Conservation (phyloP, 2,888 invertebrate genomes). For the Conchocele bisecta region DNA sequence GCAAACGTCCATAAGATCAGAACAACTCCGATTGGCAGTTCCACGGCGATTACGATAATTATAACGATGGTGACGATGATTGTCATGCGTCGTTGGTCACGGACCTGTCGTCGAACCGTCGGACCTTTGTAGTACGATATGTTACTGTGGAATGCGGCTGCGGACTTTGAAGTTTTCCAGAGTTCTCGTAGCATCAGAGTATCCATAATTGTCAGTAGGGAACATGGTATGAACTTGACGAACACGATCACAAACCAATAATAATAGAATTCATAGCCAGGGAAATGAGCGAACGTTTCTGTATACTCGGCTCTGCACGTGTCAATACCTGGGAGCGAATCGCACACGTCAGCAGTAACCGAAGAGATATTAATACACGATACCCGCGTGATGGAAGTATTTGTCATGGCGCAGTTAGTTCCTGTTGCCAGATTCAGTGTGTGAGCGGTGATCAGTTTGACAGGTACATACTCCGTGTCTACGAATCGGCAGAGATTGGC, state of each 20-base stretch:
- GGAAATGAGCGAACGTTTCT: slow-evolving; percentile 73
- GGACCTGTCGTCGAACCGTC: slow-evolving; percentile 55
- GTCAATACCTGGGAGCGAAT: slow-evolving; percentile 28
- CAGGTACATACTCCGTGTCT: slow-evolving; percentile 87
- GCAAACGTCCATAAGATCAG: slow-evolving; percentile 89
- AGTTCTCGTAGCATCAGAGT: slow-evolving; percentile 92
- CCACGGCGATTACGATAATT: slow-evolving; percentile 82
- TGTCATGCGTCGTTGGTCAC: slow-evolving; percentile 76
- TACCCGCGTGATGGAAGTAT: background rate
- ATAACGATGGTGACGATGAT: slow-evolving; percentile 81
- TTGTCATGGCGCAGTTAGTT: background rate
- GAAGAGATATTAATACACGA: background rate
- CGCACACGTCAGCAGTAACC: slow-evolving; percentile 79
- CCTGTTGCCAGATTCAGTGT: background rate
- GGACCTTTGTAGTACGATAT: slow-evolving; percentile 87
- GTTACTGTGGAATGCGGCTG: slow-evolving; percentile 89
- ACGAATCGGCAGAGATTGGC: slow-evolving; percentile 93
- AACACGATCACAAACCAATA: slow-evolving; percentile 93
- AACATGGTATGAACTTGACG: slow-evolving; percentile 94
- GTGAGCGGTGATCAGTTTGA: slow-evolving; percentile 30
- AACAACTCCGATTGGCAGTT: slow-evolving; percentile 81
- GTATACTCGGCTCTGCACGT: slow-evolving; percentile 62
- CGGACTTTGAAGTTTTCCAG: too few relatives aligned
- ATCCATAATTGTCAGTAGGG: slow-evolving; percentile 92
- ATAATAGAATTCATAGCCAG: slow-evolving; percentile 90